phyloP scores from a whole-genome alignment of 2,797 vertebrate species.

The Sitta carolinensis region DNA sequence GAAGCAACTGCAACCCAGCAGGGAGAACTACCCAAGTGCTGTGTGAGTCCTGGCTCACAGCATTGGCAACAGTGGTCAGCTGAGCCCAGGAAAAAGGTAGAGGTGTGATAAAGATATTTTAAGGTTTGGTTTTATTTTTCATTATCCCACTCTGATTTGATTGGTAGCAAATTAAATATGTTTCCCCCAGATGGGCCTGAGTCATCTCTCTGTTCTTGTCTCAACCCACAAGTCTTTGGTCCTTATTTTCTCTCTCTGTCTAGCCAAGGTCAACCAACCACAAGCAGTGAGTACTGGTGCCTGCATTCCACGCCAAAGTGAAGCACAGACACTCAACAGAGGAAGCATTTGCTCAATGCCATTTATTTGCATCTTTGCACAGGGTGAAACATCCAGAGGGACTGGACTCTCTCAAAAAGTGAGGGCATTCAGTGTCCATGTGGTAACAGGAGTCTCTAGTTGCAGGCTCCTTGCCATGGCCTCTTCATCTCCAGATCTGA shows the following conservation, averaged over 20 bases:
- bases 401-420: neutral
- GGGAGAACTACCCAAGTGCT: neutral
- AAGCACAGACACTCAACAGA: neutral
- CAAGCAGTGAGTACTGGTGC: neutral
- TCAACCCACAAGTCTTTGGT: neutral
- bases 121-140: neutral
- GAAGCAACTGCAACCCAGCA: neutral
- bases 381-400: neutral
- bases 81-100: neutral
- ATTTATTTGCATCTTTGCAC: neutral
- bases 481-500: neutral
- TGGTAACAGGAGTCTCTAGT: neutral
- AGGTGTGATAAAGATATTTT: neutral
- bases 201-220: neutral
- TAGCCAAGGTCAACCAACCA: accelerated
- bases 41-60: neutral
- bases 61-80: accelerated
- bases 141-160: neutral
- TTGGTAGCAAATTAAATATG: neutral
- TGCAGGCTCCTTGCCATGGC: accelerated
- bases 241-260: neutral
- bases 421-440: too few species aligned
- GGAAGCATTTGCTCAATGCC: neutral
- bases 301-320: neutral
- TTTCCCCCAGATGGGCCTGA: neutral